Base-by-base conservation (phyloP, 1,140 invertebrate species). In the Wiebesia pumilae region DNA sequence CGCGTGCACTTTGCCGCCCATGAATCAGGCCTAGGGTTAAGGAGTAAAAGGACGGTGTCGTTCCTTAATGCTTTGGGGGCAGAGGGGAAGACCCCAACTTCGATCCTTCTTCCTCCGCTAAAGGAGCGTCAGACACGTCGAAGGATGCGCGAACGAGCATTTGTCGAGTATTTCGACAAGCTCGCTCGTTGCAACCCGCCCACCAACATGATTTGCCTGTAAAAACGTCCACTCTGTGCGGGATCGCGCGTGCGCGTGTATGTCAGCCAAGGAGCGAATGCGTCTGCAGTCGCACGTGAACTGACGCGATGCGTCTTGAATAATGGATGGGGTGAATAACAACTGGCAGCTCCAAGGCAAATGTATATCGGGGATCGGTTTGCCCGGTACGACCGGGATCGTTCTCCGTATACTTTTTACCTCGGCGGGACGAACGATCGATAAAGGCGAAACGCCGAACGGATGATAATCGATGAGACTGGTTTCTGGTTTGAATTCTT, bases 251-350 rank as follows among this genome's bases (percentile, higher is more conserved):
- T 3, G 54, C 78, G 33, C 30, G 14, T 83, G 83, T 71, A 6
- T 10, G 30, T n/a, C n/a, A n/a, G n/a, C n/a, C n/a, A 47, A 40
- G 79, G 65, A 24, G 16, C 10, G 79, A 0, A 35, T 10, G 79
- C 35, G 33, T 75, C 27, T 83, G 84, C 82, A 86, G 86, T 83
- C 86, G 67, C 83, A 84, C 82, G 88, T 84, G 81, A 82, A 54
- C 84, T 83, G 83, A 35, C 27, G 27, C 88, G 86, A 88, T 85
- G 88, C 79, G 87, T 51, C 81, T 85, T 91, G 90, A 91, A 91
- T 91, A 91, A 91, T 90, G 87, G 88, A 91, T 87, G 73, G 62
- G 19, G 3, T 14, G 67, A 87, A 87, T 87, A 87, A 87, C 81
- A 87, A 83, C 87, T 80, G 85, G 69, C 87, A 85, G 73, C 38